phyloP scores from a whole-genome alignment of 2,888 invertebrate species.

The Thalpophila matura region DNA sequence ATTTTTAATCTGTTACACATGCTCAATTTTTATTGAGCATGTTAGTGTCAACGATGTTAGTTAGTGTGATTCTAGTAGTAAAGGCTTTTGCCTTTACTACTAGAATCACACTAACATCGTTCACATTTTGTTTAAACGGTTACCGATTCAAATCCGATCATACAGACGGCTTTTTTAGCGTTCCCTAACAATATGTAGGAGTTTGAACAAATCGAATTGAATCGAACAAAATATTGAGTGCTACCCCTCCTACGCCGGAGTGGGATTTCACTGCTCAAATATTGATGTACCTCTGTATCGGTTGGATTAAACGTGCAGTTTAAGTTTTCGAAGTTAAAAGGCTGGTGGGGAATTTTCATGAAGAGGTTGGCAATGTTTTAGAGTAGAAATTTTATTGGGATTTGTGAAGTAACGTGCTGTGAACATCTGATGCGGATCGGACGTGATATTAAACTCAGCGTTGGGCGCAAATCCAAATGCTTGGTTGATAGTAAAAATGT shows the following conservation, averaged over 20 bases:
- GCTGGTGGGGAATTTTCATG: constrained; percentile 2
- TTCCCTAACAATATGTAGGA: constrained; percentile 50
- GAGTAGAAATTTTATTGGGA: constrained; percentile 21
- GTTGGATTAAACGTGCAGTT: constrained; percentile 52
- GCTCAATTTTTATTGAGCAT: too few relatives aligned
- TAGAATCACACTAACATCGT: neutral
- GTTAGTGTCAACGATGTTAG: too few relatives aligned
- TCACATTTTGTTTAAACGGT: constrained; percentile 25
- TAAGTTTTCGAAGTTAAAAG: constrained; percentile 45
- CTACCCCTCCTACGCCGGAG: constrained; percentile 63
- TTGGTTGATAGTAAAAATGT: too few relatives aligned
- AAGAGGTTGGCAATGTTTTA: constrained; percentile 1
- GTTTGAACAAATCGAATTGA: constrained; percentile 73
- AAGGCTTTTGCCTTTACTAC: neutral
- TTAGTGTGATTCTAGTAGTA: too few relatives aligned
- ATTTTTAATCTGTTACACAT: too few relatives aligned
- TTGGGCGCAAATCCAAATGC: neutral
- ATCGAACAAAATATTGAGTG: constrained; percentile 70
- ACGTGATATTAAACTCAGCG: neutral
- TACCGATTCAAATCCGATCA: constrained; percentile 34
- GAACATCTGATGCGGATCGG: neutral
- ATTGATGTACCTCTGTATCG: constrained; percentile 59
- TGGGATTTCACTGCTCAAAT: constrained; percentile 65
- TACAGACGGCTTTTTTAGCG: constrained; percentile 32
- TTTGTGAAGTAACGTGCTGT: neutral